Base-by-base conservation (phyloP, 2,797 vertebrate species). In the Neoniphon sammara region DNA sequence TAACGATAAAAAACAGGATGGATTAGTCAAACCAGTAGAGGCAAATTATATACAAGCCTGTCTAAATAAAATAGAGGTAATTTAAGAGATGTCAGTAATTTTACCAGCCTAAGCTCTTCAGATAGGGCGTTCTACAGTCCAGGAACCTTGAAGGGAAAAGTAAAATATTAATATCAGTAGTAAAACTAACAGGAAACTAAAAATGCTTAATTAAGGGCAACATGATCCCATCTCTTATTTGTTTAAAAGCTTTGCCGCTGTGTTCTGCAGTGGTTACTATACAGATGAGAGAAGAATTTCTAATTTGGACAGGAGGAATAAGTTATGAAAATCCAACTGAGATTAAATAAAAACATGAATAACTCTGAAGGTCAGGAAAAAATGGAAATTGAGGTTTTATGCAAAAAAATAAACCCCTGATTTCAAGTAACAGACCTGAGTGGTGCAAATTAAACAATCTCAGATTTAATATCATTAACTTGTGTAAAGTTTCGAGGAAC, bases 401-500 rank as follows among this genome's bases (percentile, higher is more conserved):
- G 3, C 31, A 18, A 47, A n/a, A 54, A 60, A 44, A 17, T 17
- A 39, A 52, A 23, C 25, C 15, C 11, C 23, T 27, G 23, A 54
- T 57, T 10, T 57, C 14, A 6, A 50, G 20, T 6, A 14, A n/a
- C 6, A 74, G 61, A 52, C 18, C 34, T 0, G 21, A 74, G 80
- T 69, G 65, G 69, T 63, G 52, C 15, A 57, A 76, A 63, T 47
- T 66, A 34, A 70, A 36, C 31, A 44, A 60, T 69, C 46, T 36
- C 20, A 14, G 8, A 31, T 80, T 73, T n/a, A 73, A 60, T 66
- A 77, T 81, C 31, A 74, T 67, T 75, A 70, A 75, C 46, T 56
- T 0, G 4, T 60, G 14, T 10, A 71, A 78, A 42, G 52, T 76
- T 75, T 74, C 61, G 34, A 62, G 21, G 64, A 49, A 34, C 20